A percentile compares a stretch with the other conserved stretches of the same genome.
These are phyloP conservation scores for Apodemus speciosus DNA, from an alignment of 2,113 vertebrate species.

Conservation along the genomic window DNA sequence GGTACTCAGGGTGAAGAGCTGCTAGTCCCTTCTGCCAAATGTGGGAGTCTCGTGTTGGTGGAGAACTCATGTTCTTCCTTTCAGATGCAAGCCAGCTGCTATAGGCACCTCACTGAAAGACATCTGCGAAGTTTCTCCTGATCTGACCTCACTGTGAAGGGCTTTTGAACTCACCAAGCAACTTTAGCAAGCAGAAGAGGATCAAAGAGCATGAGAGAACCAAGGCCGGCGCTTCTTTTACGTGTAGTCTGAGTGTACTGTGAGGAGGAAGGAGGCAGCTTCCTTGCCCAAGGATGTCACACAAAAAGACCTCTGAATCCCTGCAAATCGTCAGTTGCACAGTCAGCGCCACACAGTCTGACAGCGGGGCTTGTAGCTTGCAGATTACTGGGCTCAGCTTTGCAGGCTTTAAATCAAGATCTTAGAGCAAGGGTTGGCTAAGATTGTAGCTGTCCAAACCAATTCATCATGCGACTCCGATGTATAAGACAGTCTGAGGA, in stretches of 20 bases:
- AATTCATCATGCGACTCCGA: neutral
- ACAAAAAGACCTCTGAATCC: conserved; percentile 31
- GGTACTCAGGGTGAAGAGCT: conserved; percentile 58
- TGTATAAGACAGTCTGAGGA: conserved; percentile 14
- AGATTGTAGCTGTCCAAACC: neutral
- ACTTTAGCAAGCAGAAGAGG: conserved; percentile 59
- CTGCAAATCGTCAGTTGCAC: neutral
- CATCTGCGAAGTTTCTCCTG: conserved; percentile 43
- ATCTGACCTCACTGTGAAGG: conserved; percentile 33
- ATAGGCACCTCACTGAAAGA: conserved; percentile 31
- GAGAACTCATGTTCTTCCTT: conserved; percentile 18
- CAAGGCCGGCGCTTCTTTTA: neutral
- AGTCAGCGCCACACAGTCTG: neutral
- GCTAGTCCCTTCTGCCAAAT: conserved; percentile 38
- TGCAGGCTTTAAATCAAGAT: conserved; percentile 20
- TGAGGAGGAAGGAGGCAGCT: conserved; percentile 11
- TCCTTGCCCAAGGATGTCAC: conserved; percentile 3
- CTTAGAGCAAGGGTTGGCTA: neutral
- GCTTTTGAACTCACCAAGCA: conserved; percentile 60
- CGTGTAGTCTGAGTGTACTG: neutral
- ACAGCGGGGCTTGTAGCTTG: neutral
- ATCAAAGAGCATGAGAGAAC: conserved; percentile 63
- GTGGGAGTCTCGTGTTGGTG: neutral
- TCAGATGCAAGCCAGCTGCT: conserved; percentile 43
- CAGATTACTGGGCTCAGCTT: neutral